Percentiles rank a stretch among this genome's conserved stretches.
Conservation (phyloP, 2,797 vertebrate genomes). For the Chloroceryle inda region DNA sequence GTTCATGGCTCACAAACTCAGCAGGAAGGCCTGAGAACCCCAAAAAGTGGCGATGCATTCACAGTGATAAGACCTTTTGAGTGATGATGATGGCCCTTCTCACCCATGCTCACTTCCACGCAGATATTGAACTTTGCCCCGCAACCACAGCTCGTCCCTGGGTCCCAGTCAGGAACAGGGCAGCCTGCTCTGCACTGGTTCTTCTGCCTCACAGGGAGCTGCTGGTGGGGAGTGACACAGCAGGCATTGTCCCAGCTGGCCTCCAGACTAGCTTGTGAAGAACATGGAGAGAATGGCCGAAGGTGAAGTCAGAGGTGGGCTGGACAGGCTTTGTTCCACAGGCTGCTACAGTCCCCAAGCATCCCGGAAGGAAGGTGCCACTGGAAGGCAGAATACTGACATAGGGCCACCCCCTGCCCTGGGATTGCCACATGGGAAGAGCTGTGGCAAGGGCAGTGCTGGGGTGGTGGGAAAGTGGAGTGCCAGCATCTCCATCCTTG, state of each 20-base stretch:
- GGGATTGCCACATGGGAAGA: rapidly evolving
- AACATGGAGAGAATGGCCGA: not conserved
- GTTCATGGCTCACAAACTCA: constrained; percentile 25
- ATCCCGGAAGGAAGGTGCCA: rapidly evolving
- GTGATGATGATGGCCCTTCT: not conserved
- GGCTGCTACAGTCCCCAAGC: not conserved
- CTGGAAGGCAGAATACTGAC: not conserved
- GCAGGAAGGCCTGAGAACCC: constrained; percentile 5
- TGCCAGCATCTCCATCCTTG: not conserved
- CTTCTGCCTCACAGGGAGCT: not conserved
- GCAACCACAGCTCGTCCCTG: not conserved
- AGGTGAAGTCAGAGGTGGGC: not conserved
- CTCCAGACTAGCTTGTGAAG: not conserved
- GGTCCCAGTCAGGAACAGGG: not conserved
- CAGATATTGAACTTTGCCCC: not conserved
- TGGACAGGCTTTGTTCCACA: constrained; percentile 2
- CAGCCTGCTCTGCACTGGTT: not conserved
- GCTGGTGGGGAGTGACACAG: not conserved
- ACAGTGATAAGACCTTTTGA: not conserved
- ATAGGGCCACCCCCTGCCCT: rapidly evolving
- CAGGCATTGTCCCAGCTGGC: not conserved
- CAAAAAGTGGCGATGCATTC: rapidly evolving
- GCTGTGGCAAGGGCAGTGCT: not conserved
- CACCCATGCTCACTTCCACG: rapidly evolving
- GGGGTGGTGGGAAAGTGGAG: rapidly evolving